Evolutionary conservation across 2,797 vertebrate species (phyloP).

Genomic region (Sebastes matsubarae): DNA sequence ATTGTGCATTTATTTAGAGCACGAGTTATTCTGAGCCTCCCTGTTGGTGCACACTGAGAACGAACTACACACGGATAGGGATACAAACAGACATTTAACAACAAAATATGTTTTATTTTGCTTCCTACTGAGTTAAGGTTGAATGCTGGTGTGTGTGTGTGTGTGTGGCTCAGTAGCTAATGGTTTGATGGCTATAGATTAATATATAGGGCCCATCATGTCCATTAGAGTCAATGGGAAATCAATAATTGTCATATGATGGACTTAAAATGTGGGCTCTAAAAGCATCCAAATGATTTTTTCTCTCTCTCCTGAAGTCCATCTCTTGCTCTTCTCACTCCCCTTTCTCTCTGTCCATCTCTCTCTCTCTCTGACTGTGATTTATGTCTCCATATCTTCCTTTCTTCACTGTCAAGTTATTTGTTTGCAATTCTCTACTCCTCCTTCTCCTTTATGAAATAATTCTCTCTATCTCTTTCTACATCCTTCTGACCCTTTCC

Average conservation of each 20-base stretch:
- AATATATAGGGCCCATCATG: slow-evolving; percentile 48
- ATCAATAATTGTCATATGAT: slow-evolving; percentile 71
- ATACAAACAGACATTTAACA: not conserved
- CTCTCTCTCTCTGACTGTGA: not conserved
- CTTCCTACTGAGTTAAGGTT: not conserved
- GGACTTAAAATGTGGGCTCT: slow-evolving; percentile 48
- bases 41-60: not conserved
- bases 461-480: not conserved
- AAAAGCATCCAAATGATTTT: slow-evolving; percentile 57
- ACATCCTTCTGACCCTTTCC: not conserved
- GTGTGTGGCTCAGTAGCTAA: slow-evolving; percentile 29
- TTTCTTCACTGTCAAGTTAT: not conserved
- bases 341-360: not conserved
- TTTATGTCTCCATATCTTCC: not conserved
- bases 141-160: not conserved
- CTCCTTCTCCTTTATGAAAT: not conserved
- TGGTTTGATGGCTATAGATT: slow-evolving; percentile 54
- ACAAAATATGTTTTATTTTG: not conserved
- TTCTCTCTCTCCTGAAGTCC: not conserved
- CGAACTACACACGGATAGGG: not conserved
- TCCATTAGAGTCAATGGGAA: slow-evolving; percentile 68
- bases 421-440: not conserved
- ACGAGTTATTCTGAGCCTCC: not conserved
- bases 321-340: not conserved
- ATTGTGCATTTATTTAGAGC: not conserved